Evolutionary conservation across 2,113 vertebrate genomes (phyloP).

Genomic region (Mugil cephalus): DNA sequence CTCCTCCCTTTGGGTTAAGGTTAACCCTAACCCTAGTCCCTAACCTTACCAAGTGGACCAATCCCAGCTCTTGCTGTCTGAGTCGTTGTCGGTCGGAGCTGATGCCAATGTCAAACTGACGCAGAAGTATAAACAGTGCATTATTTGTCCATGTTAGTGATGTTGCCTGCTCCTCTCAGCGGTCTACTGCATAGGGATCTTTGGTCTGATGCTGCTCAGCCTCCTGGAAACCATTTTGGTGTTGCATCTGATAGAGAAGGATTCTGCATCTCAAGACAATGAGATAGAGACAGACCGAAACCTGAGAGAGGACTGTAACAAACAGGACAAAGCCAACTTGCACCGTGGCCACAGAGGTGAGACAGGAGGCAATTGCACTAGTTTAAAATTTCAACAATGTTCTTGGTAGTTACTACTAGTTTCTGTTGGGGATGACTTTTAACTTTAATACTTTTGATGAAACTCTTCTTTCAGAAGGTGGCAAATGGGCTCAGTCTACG

Average conservation of each 20-base stretch:
- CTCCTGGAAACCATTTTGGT: slow-evolving; percentile 82
- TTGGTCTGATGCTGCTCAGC: slow-evolving; percentile 83
- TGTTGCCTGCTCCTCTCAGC: slow-evolving; percentile 22
- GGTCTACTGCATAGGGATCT: slow-evolving; percentile 74
- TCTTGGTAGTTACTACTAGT: background rate
- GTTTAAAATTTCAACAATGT: background rate
- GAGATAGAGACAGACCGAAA: background rate
- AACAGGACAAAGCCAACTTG: background rate
- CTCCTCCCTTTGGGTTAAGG: too few species aligned
- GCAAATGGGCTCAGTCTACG: background rate
- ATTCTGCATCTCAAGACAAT: background rate
- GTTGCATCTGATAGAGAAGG: slow-evolving; percentile 69
- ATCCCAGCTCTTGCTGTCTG: too few species aligned
- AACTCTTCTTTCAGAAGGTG: slow-evolving; percentile 32
- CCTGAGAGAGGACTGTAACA: background rate
- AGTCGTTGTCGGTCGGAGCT: too few species aligned
- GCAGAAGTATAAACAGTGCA: too few species aligned
- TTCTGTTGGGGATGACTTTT: too few species aligned
- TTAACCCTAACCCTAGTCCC: too few species aligned
- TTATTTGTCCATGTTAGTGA: background rate
- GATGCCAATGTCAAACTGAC: too few species aligned
- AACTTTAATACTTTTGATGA: too few species aligned
- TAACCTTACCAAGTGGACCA: too few species aligned
- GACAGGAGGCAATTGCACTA: background rate
- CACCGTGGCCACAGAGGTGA: slow-evolving; percentile 7